Evolutionary conservation across 1,140 invertebrate species (phyloP).

Genomic region (Scaptomyza graminum): DNA sequence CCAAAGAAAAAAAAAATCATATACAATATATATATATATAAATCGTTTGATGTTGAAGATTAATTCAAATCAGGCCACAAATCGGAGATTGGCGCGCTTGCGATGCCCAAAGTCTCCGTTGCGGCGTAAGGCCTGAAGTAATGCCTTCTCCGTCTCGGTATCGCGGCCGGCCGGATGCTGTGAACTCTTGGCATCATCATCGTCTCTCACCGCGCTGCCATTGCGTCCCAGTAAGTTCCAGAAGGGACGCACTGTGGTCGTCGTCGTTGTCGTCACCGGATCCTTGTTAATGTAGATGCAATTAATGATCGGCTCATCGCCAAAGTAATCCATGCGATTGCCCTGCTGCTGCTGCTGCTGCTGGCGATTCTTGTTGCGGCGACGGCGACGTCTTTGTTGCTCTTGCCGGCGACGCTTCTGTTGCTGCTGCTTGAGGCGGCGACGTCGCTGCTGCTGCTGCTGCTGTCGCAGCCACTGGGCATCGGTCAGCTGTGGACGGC

Average conservation of each 20-base stretch:
- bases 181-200: no score
- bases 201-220: constrained; percentile 15
- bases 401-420: constrained; percentile 45
- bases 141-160: constrained; percentile 34
- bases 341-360: constrained; percentile 32
- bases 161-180: constrained; percentile 3
- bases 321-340: constrained; percentile 36
- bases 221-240: constrained; percentile 74
- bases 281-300: constrained; percentile 81
- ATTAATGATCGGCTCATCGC: constrained; percentile 69
- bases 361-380: constrained; percentile 42
- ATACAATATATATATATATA: neutral
- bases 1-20: constrained; percentile 39
- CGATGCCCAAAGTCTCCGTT: constrained; percentile 63
- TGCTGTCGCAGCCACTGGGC: constrained; percentile 28
- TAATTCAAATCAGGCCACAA: constrained; percentile 45
- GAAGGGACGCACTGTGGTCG: constrained; percentile 74
- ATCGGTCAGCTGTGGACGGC: constrained; percentile 49
- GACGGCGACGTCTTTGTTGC: constrained; percentile 44
- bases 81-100: constrained; percentile 67
- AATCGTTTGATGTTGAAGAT: no score
- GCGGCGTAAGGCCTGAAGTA: constrained; percentile 43
- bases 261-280: constrained; percentile 71
- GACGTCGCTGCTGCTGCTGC: constrained; percentile 37
- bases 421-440: constrained; percentile 42